Percentiles rank a stretch among this genome's conserved stretches.
Conservation (phyloP, 1,140 invertebrate genomes). For the Dryas iulia region DNA sequence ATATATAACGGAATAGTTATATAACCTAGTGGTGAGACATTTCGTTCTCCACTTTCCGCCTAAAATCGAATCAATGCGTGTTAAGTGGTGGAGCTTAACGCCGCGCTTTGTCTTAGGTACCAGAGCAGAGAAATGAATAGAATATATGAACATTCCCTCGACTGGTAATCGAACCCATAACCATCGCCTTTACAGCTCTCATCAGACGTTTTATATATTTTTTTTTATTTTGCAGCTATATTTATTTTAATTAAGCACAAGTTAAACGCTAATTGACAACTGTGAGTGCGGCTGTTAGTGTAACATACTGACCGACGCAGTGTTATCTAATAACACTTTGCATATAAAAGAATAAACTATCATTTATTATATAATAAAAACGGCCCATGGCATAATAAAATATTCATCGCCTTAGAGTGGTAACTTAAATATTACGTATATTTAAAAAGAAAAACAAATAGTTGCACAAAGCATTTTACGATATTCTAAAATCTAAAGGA, state of each 20-base stretch:
- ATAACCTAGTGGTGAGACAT: no score
- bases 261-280: not conserved
- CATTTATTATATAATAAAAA: conserved; percentile 11
- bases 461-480: not conserved
- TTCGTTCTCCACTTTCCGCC: no score
- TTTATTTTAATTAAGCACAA: not conserved
- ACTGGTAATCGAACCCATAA: no score
- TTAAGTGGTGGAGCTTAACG: no score
- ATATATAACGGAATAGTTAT: no score
- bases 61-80: no score
- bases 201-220: no score
- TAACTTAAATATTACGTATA: not conserved
- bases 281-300: not conserved
- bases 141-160: no score
- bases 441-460: not conserved
- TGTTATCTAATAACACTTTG: conserved; percentile 17
- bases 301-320: conserved; percentile 16
- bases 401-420: not conserved
- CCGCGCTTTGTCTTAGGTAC: no score
- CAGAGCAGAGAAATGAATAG: no score
- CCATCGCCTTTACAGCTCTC: no score
- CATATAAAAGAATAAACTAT: conserved; percentile 21
- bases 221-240: no score
- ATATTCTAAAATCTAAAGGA: not conserved
- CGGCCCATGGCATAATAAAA: conserved; percentile 14